These are phyloP conservation scores for Sciurus niger DNA, from an alignment of 2,113 vertebrate species.

Conservation along the genomic window DNA sequence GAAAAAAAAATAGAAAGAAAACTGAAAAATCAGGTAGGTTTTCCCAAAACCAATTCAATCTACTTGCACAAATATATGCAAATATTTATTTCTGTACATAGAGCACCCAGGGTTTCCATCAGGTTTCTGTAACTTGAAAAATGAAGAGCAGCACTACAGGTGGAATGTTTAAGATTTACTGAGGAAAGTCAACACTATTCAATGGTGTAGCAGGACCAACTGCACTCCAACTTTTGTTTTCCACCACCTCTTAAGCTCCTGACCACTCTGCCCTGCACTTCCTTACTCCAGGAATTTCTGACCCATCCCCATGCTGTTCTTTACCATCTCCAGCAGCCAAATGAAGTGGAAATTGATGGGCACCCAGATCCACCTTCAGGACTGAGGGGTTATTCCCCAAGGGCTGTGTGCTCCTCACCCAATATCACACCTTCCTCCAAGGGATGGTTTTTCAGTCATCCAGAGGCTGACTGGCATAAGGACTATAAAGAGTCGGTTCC, in stretches of 20 bases:
- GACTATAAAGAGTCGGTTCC: not conserved
- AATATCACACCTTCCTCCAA: not conserved
- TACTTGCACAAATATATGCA: not conserved
- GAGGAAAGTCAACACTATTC: not conserved
- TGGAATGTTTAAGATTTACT: not conserved
- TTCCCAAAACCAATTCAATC: slow-evolving; percentile 29
- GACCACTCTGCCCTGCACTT: not conserved
- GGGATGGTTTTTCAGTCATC: not conserved
- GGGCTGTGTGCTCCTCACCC: not conserved
- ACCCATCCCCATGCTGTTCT: not conserved
- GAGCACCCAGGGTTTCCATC: not conserved
- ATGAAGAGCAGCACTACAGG: not conserved
- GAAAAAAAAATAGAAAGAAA: not conserved
- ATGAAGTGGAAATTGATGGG: not conserved
- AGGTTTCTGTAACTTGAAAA: slow-evolving; percentile 8
- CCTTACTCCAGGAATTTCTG: not conserved
- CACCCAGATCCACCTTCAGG: not conserved
- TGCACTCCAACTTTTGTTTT: not conserved
- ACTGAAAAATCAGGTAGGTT: not conserved
- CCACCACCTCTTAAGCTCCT: not conserved
- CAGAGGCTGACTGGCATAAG: not conserved
- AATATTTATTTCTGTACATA: not conserved
- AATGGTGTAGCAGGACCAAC: not conserved
- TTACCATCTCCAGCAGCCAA: not conserved
- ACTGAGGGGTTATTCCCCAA: not conserved